Percentiles rank a stretch among this genome's conserved stretches.
Conservation (phyloP, 2,113 vertebrate genomes). For the Amphiprion ocellaris region DNA sequence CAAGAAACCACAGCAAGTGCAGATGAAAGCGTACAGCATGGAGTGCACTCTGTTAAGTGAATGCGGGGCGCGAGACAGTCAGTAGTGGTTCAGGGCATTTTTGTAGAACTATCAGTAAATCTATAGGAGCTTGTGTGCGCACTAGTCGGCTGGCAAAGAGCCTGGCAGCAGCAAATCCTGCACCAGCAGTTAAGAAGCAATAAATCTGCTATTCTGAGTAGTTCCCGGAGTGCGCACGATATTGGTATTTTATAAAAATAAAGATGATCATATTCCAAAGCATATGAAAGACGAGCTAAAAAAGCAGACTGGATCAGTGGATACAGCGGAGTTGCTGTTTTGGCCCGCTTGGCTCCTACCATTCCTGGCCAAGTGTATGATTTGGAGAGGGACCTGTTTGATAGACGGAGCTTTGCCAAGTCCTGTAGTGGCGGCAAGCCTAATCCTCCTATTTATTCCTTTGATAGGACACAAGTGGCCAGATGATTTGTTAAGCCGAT, state of each 20-base stretch:
- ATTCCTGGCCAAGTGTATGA: conserved; percentile 42
- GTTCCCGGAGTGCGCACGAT: conserved; percentile 24
- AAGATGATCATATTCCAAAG: conserved; percentile 39
- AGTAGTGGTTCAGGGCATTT: conserved; percentile 77
- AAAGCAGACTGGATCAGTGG: conserved; percentile 41
- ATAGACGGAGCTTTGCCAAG: conserved; percentile 44
- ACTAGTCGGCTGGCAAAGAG: conserved; percentile 56
- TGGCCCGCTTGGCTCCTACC: conserved; percentile 16
- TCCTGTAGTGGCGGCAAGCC: conserved; percentile 49
- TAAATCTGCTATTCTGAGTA: conserved; percentile 59
- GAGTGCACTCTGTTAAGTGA: conserved; percentile 68
- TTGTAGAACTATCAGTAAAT: conserved; percentile 73
- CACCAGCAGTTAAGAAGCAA: conserved; percentile 38
- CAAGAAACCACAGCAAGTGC: conserved; percentile 78
- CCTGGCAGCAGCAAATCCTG: conserved; percentile 60
- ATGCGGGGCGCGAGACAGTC: conserved; percentile 61
- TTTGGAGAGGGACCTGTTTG: conserved; percentile 56
- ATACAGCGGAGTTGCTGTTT: conserved; percentile 2
- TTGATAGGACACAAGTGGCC: conserved; percentile 60
- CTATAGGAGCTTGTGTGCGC: conserved; percentile 55
- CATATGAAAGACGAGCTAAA: conserved; percentile 27
- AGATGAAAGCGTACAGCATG: conserved; percentile 82
- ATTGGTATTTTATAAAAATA: conserved; percentile 28
- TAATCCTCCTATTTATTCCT: conserved; percentile 58
- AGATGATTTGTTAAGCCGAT: conserved; percentile 57